phyloP scores from a whole-genome alignment of 37 sponge, comb jelly and placozoan species.

The Diacarnus erythraeanus region DNA sequence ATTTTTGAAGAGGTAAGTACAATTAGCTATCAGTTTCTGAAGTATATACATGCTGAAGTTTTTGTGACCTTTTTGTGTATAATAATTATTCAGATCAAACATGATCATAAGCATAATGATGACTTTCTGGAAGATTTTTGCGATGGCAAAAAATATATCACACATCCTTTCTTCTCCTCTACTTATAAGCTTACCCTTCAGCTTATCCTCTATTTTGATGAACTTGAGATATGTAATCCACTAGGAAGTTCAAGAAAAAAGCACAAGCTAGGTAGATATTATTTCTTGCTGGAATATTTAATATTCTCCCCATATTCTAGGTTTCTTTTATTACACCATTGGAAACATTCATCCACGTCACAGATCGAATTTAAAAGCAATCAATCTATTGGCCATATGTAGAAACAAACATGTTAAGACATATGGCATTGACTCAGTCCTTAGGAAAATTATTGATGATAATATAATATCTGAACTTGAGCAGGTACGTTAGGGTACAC shows the following conservation, averaged over 20 bases:
- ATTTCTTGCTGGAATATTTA: not conserved
- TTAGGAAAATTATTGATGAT: not conserved
- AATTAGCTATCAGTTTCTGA: not conserved
- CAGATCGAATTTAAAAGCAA: not conserved
- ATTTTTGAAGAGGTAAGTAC: not conserved
- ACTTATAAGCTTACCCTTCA: not conserved
- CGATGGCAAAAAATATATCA: not conserved
- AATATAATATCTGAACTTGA: not conserved
- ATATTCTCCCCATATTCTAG: too few species aligned
- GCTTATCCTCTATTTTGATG: not conserved
- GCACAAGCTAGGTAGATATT: slow-evolving; percentile 12
- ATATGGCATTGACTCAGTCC: not conserved
- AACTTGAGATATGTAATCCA: not conserved
- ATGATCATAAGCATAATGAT: not conserved
- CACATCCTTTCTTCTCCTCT: not conserved
- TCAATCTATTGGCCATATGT: slow-evolving; percentile 4
- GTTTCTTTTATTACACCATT: slow-evolving; percentile 6
- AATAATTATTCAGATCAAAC: not conserved
- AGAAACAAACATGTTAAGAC: not conserved
- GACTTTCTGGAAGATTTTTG: slow-evolving; percentile 2
- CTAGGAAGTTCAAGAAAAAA: not conserved
- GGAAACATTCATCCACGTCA: slow-evolving; percentile 14
- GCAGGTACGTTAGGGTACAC: not conserved
- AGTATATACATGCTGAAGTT: not conserved
- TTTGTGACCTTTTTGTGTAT: too few species aligned